Evolutionary conservation across 2,113 vertebrate species (phyloP).

Genomic region (Sitta europaea): DNA sequence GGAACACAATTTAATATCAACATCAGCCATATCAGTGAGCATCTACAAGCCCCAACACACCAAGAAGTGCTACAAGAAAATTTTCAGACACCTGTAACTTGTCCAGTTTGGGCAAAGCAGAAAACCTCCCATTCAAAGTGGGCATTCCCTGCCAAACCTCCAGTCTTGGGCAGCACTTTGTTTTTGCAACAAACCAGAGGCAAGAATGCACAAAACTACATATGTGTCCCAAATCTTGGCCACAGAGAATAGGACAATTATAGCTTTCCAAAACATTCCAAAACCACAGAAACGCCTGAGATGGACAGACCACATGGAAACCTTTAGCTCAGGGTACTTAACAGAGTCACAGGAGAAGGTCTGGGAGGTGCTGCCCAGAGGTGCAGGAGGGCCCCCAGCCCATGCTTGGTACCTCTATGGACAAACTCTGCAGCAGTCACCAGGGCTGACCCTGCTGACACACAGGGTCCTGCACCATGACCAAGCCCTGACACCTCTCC

Average conservation of each 20-base stretch:
- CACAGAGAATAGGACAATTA: not conserved
- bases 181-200: not conserved
- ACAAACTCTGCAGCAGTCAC: not conserved
- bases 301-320: not conserved
- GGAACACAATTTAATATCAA: not conserved
- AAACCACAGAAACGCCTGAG: not conserved
- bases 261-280: not conserved
- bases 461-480: not conserved
- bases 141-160: not conserved
- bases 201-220: not conserved
- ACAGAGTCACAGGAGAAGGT: not conserved
- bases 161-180: not conserved
- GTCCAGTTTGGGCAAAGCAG: not conserved
- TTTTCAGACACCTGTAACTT: not conserved
- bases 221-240: not conserved
- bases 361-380: not conserved
- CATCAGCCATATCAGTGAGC: not conserved
- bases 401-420: rapidly evolving
- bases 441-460: not conserved
- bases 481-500: not conserved
- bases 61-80: not conserved
- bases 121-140: not conserved
- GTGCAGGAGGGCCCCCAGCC: not conserved
- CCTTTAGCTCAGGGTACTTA: not conserved
- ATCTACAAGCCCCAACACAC: not conserved